Evolutionary conservation across 1,140 invertebrate genomes (phyloP), one percentile per base, ranked within the genome.

Genomic region (Drosophila ambigua): DNA sequence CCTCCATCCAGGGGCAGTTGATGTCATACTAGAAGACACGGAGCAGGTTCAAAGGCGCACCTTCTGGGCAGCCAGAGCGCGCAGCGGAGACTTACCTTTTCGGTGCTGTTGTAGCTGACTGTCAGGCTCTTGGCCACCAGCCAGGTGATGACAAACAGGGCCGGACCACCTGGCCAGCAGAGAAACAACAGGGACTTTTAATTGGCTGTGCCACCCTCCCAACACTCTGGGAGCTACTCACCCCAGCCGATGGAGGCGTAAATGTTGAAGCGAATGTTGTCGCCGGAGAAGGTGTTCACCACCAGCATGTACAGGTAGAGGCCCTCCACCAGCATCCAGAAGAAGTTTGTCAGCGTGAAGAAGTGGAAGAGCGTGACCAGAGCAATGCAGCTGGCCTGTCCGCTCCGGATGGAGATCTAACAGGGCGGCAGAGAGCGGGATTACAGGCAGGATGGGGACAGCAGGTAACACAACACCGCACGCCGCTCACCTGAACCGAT

Each of bases 251-350:
- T 97, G 20, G 95, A 92, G 8, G 96, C 93, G 90, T 98, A 98
- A n/a, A 97, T 94, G 91, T 95, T 95, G 15, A 98, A 94, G 89
- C 97, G 96, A 74, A 99, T 96, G 83, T 97, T 97, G 87, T 98
- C 97, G 41, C 96, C 95, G 0, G 96, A 97, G 78, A 98, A 97
- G 2, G 97, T 98, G 92, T 97, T 96, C 20, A 98, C 97, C 31
- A 99, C 97, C 65, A 99, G 93, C 92, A 98, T 96, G 92, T 98
- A 98, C 13, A 99, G 93, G 92, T 98, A 99, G 3, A 99, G 92
- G 28, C 97, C 98, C 95, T 99, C 98, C 2, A 99, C 97, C 89
- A 99, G 97, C 98, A 99, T 99, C 98, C 98, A 99, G 93, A 98
- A 99, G 92, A 98, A 99, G 92, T 98, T 99, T 2, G 98, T 98